Percentiles rank a stretch among this genome's conserved stretches.
Evolutionary conservation across 2,797 vertebrate genomes (phyloP).

Genomic region (Balearica regulorum): DNA sequence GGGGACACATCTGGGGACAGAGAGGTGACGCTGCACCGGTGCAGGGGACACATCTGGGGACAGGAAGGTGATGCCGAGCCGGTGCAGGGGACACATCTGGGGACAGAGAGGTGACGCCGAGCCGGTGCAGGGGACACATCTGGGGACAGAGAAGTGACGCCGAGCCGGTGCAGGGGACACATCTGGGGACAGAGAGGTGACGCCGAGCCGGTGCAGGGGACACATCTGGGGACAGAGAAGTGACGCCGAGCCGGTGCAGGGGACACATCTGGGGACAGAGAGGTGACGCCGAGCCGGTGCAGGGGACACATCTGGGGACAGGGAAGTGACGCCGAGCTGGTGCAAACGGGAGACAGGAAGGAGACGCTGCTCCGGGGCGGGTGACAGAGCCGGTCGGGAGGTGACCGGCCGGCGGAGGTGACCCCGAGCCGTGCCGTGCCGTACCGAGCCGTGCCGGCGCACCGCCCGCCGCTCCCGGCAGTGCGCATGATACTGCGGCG

Average conservation of each 20-base stretch:
- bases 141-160: neutral
- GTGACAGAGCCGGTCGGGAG: neutral
- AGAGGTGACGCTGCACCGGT: accelerated
- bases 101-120: no score
- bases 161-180: accelerated
- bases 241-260: accelerated
- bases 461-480: slow-evolving; percentile 73
- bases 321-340: no score
- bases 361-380: neutral
- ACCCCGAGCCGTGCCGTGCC: neutral
- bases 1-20: neutral
- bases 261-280: neutral
- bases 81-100: no score
- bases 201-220: accelerated
- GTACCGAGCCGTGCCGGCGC: neutral
- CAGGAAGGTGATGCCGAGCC: accelerated
- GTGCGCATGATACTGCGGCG: slow-evolving; percentile 99
- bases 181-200: neutral
- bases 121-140: neutral
- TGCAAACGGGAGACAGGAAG: neutral
- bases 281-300: no score
- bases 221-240: accelerated
- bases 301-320: neutral
- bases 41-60: no score
- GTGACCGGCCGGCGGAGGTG: neutral